Percentiles rank a stretch among this genome's conserved stretches.
These are phyloP conservation scores for Schizotus pectinicornis DNA, from an alignment of 2,888 invertebrate genomes.

Conservation along the genomic window DNA sequence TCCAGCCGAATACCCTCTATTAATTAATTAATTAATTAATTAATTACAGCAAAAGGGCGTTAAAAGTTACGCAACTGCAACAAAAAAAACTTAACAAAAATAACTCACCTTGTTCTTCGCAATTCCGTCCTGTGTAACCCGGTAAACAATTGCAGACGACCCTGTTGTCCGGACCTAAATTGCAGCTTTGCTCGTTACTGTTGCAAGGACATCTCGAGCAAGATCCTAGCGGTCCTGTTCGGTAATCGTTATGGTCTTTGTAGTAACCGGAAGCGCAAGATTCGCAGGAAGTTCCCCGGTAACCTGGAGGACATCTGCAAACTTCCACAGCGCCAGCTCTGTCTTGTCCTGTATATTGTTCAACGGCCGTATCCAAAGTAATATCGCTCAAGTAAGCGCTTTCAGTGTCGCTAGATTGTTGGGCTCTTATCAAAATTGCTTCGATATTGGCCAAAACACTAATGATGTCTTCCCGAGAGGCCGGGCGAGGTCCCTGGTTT, in stretches of 20 bases:
- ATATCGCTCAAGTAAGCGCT: constrained; percentile 81
- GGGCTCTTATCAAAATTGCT: constrained; percentile 82
- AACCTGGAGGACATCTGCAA: constrained; percentile 65
- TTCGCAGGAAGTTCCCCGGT: constrained; percentile 85
- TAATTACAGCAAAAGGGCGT: too few species aligned
- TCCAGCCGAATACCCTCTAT: too few species aligned
- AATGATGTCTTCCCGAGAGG: constrained; percentile 83
- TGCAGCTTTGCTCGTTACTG: constrained; percentile 72
- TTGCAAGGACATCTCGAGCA: constrained; percentile 80
- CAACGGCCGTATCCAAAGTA: constrained; percentile 82
- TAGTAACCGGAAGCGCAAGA: constrained; percentile 76
- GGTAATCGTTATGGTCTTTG: constrained; percentile 65
- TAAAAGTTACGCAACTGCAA: background rate
- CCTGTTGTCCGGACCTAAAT: constrained; percentile 62
- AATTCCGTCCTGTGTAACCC: constrained; percentile 73
- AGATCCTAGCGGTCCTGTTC: constrained; percentile 62
- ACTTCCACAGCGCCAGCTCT: constrained; percentile 81
- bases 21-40: too few species aligned
- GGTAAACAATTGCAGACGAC: constrained; percentile 74
- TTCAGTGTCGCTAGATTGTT: constrained; percentile 69
- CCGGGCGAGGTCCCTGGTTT: constrained; percentile 62
- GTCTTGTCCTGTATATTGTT: constrained; percentile 62
- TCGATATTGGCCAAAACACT: constrained; percentile 83
- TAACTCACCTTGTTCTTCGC: constrained; percentile 65
- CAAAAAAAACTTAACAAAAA: background rate